phyloP scores from a whole-genome alignment of 2,888 invertebrate species.

The Saturnia japonica region DNA sequence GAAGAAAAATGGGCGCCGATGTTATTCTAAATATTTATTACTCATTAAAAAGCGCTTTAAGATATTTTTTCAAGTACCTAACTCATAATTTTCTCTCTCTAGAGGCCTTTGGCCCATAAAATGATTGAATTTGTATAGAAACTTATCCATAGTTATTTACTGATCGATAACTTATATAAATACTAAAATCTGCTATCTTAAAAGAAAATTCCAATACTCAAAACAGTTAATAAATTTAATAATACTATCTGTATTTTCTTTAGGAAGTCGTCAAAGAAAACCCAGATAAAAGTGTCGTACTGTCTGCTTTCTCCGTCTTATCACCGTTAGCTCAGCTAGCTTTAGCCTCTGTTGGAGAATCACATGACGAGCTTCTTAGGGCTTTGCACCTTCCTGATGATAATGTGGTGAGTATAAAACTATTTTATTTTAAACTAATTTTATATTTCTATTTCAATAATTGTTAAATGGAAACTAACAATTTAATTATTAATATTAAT shows the following conservation, averaged over 20 bases:
- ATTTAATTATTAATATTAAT: not conserved
- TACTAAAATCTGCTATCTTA: too few species aligned
- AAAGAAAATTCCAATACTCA: too few species aligned
- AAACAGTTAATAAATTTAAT: not conserved
- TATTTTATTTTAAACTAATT: not conserved
- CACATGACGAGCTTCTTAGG: constrained; percentile 61
- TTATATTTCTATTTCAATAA: not conserved
- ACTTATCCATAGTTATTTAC: too few species aligned
- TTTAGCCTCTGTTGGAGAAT: constrained; percentile 57
- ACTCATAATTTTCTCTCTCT: too few species aligned
- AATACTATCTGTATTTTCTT: constrained; percentile 20
- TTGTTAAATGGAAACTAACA: too few species aligned
- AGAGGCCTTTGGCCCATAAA: too few species aligned
- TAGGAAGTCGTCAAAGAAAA: constrained; percentile 30
- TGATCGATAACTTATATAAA: too few species aligned
- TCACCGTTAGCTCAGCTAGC: constrained; percentile 62
- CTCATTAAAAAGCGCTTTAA: too few species aligned
- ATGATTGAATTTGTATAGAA: too few species aligned
- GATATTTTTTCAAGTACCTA: too few species aligned
- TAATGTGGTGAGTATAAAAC: constrained; percentile 42
- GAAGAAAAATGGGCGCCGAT: too few species aligned
- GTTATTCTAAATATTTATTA: too few species aligned
- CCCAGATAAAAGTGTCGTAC: constrained; percentile 53
- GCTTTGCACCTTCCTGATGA: constrained; percentile 59
- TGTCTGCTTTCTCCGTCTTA: constrained; percentile 74